Percentiles rank a stretch among this genome's conserved stretches.
phyloP scores from a whole-genome alignment of 1,140 invertebrate species.

The Drepana arcuata region DNA sequence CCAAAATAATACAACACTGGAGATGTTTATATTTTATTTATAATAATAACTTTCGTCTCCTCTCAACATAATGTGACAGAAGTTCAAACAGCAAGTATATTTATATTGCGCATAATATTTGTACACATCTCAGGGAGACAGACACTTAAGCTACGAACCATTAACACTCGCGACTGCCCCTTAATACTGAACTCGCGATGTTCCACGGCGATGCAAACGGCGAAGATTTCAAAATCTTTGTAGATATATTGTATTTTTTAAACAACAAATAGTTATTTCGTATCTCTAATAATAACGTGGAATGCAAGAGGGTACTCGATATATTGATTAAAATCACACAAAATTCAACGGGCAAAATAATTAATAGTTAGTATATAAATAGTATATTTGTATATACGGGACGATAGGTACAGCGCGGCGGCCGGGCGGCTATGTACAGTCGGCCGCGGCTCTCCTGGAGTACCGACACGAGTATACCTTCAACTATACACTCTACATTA shows the following conservation, averaged over 20 bases:
- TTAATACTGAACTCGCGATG: constrained; percentile 16
- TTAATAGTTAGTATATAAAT: constrained; percentile 39
- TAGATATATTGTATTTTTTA: no score
- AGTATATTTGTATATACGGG: constrained; percentile 38
- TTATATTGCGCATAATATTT: constrained; percentile 28
- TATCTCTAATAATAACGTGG: constrained; percentile 40
- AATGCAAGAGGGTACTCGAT: constrained; percentile 41
- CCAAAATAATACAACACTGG: constrained; percentile 24
- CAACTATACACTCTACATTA: constrained; percentile 23
- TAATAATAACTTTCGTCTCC: constrained; percentile 34
- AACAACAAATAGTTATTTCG: constrained; percentile 14
- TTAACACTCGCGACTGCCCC: background rate
- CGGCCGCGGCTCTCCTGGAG: no score
- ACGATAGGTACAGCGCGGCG: constrained; percentile 18
- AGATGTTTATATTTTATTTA: constrained; percentile 44
- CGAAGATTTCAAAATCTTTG: no score
- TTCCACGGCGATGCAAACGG: no score
- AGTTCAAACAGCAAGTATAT: constrained; percentile 40
- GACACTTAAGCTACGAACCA: constrained; percentile 1
- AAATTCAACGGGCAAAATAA: constrained; percentile 34
- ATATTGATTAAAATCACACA: constrained; percentile 20
- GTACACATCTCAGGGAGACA: constrained; percentile 13
- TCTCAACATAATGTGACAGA: constrained; percentile 42
- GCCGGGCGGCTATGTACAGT: constrained; percentile 11
- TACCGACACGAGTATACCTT: constrained; percentile 1